phyloP scores from a whole-genome alignment of 1,140 invertebrate species.

The Drosophila watanabei region DNA sequence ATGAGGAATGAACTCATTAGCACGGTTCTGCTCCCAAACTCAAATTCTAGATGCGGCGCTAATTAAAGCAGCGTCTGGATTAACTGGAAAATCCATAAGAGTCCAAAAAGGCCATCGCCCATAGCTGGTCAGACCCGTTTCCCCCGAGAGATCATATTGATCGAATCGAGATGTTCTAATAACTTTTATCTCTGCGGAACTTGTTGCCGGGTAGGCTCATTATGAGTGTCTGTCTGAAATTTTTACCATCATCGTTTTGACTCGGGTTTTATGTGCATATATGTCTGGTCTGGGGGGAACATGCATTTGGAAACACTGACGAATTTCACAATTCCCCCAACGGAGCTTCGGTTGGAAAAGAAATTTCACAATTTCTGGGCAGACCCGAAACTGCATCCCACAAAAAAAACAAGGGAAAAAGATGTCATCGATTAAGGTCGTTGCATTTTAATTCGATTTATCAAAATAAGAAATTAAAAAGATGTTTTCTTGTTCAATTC shows the following conservation, averaged over 20 bases:
- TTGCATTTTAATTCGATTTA: slow-evolving; percentile 60
- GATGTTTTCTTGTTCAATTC: slow-evolving; percentile 43
- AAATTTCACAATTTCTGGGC: slow-evolving; percentile 55
- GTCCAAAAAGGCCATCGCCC: slow-evolving; percentile 46
- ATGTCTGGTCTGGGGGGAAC: slow-evolving; percentile 4
- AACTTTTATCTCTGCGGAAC: slow-evolving; percentile 13
- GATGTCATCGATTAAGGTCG: slow-evolving; percentile 77
- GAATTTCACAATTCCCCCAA: slow-evolving; percentile 45
- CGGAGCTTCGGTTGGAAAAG: slow-evolving; percentile 14
- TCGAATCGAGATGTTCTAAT: slow-evolving; percentile 19
- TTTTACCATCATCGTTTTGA: slow-evolving; percentile 10
- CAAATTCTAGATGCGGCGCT: slow-evolving; percentile 55
- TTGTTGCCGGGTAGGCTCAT: slow-evolving; percentile 42
- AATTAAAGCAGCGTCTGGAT: slow-evolving; percentile 67
- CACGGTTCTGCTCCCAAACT: slow-evolving; percentile 30
- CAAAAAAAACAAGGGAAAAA: slow-evolving; percentile 10
- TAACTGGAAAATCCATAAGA: slow-evolving; percentile 58
- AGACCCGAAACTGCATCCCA: slow-evolving; percentile 43
- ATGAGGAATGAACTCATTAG: slow-evolving; percentile 64
- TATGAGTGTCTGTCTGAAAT: slow-evolving; percentile 18
- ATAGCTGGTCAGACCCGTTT: slow-evolving; percentile 62
- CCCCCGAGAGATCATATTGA: slow-evolving; percentile 5
- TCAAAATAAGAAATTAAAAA: slow-evolving; percentile 31
- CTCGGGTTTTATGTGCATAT: slow-evolving; percentile 24
- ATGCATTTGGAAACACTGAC: slow-evolving; percentile 14